These are phyloP conservation scores for Trichacis sp. DNA, from an alignment of 2,888 invertebrate species.

Conservation along the genomic window DNA sequence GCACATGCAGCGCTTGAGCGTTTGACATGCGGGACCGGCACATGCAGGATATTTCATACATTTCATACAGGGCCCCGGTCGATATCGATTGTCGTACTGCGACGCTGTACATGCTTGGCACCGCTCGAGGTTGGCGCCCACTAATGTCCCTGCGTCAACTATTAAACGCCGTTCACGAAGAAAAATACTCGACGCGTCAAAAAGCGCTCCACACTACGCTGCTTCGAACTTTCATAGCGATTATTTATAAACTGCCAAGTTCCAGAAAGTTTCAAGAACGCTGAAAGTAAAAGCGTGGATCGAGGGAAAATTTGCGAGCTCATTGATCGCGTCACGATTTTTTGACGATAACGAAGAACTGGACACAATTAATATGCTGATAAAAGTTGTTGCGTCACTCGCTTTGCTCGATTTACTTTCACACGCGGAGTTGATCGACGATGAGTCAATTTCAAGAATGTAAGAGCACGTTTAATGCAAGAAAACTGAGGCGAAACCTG, in stretches of 20 bases:
- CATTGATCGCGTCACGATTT: too few species aligned
- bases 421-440: conserved; percentile 33
- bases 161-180: too few species aligned
- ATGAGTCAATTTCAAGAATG: conserved; percentile 41
- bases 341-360: too few species aligned
- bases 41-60: conserved; percentile 22
- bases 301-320: too few species aligned
- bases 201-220: too few species aligned
- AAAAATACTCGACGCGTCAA: too few species aligned
- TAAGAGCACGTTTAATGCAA: conserved; percentile 29
- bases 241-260: too few species aligned
- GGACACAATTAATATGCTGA: conserved; percentile 30
- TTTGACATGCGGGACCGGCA: conserved; percentile 19
- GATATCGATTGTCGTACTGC: conserved; percentile 66
- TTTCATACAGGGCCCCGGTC: conserved; percentile 38
- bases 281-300: too few species aligned
- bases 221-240: too few species aligned
- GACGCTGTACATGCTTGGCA: conserved; percentile 55
- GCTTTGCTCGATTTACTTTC: conserved; percentile 36
- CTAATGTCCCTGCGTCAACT: conserved; percentile 30
- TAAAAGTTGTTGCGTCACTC: conserved; percentile 36
- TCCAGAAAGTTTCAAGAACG: too few species aligned
- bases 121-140: conserved; percentile 47
- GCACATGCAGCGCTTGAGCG: not conserved
- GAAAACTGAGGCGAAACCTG: conserved; percentile 36